Evolutionary conservation across 2,888 invertebrate genomes (phyloP), one percentile per base, ranked within the genome.

Genomic region (Nomada fabriciana): DNA sequence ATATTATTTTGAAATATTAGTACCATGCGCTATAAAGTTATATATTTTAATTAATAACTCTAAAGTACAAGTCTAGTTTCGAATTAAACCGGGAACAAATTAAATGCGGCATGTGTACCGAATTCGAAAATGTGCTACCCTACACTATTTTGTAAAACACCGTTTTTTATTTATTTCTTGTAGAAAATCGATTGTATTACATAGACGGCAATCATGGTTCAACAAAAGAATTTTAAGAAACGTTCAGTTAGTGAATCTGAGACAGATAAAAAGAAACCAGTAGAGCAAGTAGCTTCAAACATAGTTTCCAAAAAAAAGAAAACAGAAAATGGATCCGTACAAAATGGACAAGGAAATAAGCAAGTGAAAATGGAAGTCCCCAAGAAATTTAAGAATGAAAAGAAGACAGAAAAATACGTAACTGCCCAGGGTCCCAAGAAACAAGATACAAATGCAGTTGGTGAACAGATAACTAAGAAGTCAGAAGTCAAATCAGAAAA

Each of bases 181-280:
- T 47, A 60, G 47, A 11, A 20, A 1, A 13, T 50, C 29, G 3
- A 20, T 20, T 59, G 42, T 59, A 68, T 53, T 60, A 11, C n/a
- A 20, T 18, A 59, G 2, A 53, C 3, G 2, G 20, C 10, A 72
- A 67, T 73, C 63, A 83, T 83, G 78, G 72, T 42, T 15, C 82
- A 29, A 79, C 65, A 36, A 25, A 86, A 82, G 36, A 89, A 84
- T 55, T 67, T 36, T 0, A 88, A 84, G 20, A 89, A 89, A 4
- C 86, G 88, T 15, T 11, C 75, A 0, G 10, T 42, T 18, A 84
- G 76, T 7, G 81, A 82, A 7, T 50, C 50, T 52, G 73, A 55
- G 2, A 9, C 13, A 15, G 18, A 20, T 9, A 59, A 55, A 36
- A 85, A 83, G 18, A 53, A 15, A 5, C n/a, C 2, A 0, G 29